phyloP scores from a whole-genome alignment of 2,113 vertebrate genomes.

The Thomomys bottae region DNA sequence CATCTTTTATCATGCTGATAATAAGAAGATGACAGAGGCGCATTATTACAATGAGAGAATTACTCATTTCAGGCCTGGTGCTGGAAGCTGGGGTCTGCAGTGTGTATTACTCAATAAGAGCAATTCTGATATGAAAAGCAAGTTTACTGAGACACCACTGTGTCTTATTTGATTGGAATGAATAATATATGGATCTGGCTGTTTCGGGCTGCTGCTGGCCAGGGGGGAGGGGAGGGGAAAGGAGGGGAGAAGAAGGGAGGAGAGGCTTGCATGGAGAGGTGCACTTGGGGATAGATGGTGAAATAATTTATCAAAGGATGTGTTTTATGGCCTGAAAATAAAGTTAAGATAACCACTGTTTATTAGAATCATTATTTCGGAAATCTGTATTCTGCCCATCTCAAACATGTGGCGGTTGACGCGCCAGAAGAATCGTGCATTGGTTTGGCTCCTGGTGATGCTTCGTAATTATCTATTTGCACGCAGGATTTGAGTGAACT shows the following conservation, averaged over 20 bases:
- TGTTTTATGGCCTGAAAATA: constrained; percentile 84
- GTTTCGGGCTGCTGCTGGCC: constrained; percentile 67
- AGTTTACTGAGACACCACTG: constrained; percentile 95
- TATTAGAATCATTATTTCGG: constrained; percentile 77
- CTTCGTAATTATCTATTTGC: constrained; percentile 68
- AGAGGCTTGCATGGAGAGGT: constrained; percentile 82
- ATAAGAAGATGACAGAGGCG: constrained; percentile 99
- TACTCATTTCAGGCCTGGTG: constrained; percentile 98
- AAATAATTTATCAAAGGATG: constrained; percentile 85
- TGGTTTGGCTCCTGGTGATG: not conserved
- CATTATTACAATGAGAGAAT: constrained; percentile 99
- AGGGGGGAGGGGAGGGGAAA: constrained; percentile 63
- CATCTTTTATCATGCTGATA: constrained; percentile 99
- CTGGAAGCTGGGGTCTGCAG: constrained; percentile 93
- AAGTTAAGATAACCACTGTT: constrained; percentile 77
- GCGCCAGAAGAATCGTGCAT: not conserved
- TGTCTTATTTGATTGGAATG: constrained; percentile 98
- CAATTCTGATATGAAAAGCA: constrained; percentile 98
- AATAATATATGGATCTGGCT: constrained; percentile 96
- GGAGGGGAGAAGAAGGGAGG: constrained; percentile 31
- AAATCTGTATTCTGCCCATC: constrained; percentile 78
- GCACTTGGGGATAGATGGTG: constrained; percentile 84
- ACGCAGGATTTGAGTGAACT: constrained; percentile 71
- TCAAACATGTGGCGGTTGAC: constrained; percentile 62
- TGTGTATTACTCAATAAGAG: constrained; percentile 96